Conservation (phyloP, 2,888 invertebrate genomes). For the Poecilobothrus nobilitatus region DNA sequence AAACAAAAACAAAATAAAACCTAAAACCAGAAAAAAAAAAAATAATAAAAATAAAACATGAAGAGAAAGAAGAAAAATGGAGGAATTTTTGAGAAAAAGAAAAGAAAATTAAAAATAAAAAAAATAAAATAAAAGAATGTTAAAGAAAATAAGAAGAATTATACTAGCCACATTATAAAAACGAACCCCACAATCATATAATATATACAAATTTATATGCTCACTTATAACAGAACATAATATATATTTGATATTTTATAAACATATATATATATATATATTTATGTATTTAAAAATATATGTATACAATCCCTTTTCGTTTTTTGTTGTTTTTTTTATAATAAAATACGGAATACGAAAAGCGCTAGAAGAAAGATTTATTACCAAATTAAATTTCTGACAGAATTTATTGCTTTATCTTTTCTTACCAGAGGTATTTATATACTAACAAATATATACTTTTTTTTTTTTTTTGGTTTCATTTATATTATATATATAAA, state of each 20-base stretch:
- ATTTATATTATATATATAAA: background rate
- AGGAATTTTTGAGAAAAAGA: background rate
- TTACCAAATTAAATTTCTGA: constrained; percentile 48
- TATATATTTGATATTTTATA: no score
- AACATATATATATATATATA: background rate
- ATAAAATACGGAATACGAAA: constrained; percentile 7
- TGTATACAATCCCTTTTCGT: background rate
- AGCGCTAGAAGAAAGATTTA: constrained; percentile 46
- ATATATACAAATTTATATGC: no score
- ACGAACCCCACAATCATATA: background rate
- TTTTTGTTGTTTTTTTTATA: background rate
- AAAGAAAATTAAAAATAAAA: no score
- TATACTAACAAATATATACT: background rate
- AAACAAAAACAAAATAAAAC: background rate
- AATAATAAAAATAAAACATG: background rate
- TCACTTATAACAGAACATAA: no score
- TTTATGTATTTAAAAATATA: background rate
- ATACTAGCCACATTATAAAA: constrained; percentile 3
- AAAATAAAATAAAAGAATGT: no score
- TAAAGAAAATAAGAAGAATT: background rate
- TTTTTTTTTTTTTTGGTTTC: background rate
- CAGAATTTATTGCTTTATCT: constrained; percentile 48
- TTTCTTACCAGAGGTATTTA: constrained; percentile 22
- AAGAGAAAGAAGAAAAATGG: background rate
- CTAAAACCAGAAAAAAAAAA: background rate